These are phyloP conservation scores for Montipora cactus DNA, from an alignment of 64 coral and sea anemone genomes.

Conservation along the genomic window DNA sequence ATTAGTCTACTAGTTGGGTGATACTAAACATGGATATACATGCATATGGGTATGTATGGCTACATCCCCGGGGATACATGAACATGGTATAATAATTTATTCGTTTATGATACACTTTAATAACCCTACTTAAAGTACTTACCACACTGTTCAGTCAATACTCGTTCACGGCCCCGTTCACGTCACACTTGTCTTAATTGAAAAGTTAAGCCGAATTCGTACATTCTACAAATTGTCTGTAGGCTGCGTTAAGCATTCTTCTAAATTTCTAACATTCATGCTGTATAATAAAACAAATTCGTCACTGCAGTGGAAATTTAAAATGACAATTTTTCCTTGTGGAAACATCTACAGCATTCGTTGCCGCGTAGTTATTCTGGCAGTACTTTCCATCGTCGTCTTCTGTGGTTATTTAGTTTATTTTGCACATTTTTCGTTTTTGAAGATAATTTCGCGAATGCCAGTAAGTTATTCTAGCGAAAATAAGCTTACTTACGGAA, in stretches of 20 bases:
- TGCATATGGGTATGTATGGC: no score
- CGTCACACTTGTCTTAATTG: no score
- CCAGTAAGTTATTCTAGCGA: not conserved
- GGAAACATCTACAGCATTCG: constrained; percentile 21
- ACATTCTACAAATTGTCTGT: not conserved
- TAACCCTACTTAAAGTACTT: no score
- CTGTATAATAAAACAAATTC: not conserved
- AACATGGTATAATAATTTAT: no score
- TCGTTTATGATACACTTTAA: no score
- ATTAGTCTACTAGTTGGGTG: no score
- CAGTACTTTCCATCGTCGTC: not conserved
- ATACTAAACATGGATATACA: no score
- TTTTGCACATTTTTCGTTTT: not conserved
- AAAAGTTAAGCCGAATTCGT: no score
- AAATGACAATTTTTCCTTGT: not conserved
- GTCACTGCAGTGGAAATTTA: not conserved
- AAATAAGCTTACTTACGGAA: constrained; percentile 36
- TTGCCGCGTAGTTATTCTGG: not conserved
- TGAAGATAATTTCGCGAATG: not conserved
- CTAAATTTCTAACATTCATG: not conserved
- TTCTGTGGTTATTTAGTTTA: not conserved
- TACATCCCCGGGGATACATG: no score
- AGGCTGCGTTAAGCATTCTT: not conserved
- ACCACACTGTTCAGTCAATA: no score
- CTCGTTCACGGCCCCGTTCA: no score